Base-by-base conservation (phyloP, 2,797 vertebrate genomes). In the Phylloscopus collybita region DNA sequence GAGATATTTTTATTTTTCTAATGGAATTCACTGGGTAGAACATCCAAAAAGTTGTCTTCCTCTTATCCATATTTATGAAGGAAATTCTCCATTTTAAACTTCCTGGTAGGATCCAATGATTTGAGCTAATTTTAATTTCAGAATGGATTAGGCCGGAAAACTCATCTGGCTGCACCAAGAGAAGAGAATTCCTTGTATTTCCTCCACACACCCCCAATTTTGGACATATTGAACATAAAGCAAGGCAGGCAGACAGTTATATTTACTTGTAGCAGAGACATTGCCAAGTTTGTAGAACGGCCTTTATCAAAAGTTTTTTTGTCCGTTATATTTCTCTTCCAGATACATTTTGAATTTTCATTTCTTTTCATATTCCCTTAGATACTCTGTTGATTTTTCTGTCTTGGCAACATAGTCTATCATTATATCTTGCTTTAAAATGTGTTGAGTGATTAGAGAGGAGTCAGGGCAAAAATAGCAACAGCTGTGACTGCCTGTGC, bases 361-460 rank as follows among this genome's bases (percentile, higher is more conserved):
- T 96, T 94, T 96, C 93, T 95, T 96, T 96, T 95, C 96, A 61
- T 95, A 96, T 94, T 92, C 78, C 90, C 90, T 96, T 92, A 90
- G 92, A 95, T 92, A 95, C 93, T 95, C 62, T 96, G 95, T 96
- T 96, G 95, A 96, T 94, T 95, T 97, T 96, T 94, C 89, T 95
- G 87, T 90, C 72, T 90, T 97, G 96, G 96, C 96, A 97, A 93
- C 90, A 73, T 2, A 80, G 80, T 72, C 81, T 97, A 75, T 96
- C 95, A 97, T 96, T 95, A 96, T 91, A 95, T 89, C 87, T 95
- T 93, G 91, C 81, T 97, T 96, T 96, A 96, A 96, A 96, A 97
- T 34, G 95, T 97, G 96, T 97, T 95, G 96, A 97, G 91, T 96
- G 97, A 97, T 95, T 96, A 95, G 95, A 97, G 96, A 95, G 96